Conservation (phyloP, 2,888 invertebrate genomes). For the Scelioninae gen. 1 region DNA sequence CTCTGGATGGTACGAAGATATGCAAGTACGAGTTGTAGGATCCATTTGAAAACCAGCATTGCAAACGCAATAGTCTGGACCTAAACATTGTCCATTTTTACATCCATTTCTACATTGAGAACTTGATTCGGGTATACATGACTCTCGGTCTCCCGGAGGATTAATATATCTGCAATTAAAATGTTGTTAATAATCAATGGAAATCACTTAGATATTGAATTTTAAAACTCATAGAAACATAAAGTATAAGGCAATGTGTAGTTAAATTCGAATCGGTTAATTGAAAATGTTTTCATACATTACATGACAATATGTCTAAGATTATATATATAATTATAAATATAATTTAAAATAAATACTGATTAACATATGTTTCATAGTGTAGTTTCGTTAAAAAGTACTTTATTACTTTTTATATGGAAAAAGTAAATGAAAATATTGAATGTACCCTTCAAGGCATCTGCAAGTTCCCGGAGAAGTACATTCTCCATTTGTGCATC, state of each 20-base stretch:
- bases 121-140: conserved; percentile 73
- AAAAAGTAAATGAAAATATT: background rate
- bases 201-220: too few species aligned
- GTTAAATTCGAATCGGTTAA: too few species aligned
- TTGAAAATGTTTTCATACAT: too few species aligned
- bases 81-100: conserved; percentile 84
- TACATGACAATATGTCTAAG: too few species aligned
- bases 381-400: too few species aligned
- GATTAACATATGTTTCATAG: too few species aligned
- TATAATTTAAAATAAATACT: too few species aligned
- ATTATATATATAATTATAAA: too few species aligned
- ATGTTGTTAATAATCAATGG: conserved; percentile 57
- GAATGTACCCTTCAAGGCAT: conserved; percentile 78
- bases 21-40: conserved; percentile 31
- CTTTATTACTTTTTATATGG: too few species aligned
- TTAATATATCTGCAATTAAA: conserved; percentile 77
- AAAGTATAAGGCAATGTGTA: too few species aligned
- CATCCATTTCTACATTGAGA: conserved; percentile 35
- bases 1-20: conserved; percentile 43
- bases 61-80: conserved; percentile 86
- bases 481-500: conserved; percentile 81
- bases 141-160: conserved; percentile 76
- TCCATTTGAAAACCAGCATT: conserved; percentile 82
- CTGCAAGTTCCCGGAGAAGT: conserved; percentile 79
- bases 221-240: too few species aligned